A percentile compares a stretch with the other conserved stretches of the same genome.
Evolutionary conservation across 2,113 vertebrate species (phyloP).

Genomic region (Daboia siamensis): DNA sequence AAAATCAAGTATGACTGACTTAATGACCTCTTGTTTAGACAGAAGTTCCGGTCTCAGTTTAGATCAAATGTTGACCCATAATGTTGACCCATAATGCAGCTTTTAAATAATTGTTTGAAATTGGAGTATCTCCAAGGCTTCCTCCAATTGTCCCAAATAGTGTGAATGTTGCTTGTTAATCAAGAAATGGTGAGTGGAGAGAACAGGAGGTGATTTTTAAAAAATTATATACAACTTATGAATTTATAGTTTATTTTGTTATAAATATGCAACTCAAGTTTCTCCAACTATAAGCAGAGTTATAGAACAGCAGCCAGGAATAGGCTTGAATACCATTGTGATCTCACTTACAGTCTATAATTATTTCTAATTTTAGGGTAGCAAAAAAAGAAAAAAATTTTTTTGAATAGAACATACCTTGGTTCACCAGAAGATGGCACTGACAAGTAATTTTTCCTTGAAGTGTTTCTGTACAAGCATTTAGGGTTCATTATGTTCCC

Average conservation of each 20-base stretch:
- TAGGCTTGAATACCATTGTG: neutral
- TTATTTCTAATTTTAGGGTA: neutral
- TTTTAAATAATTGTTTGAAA: neutral
- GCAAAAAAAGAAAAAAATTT: neutral
- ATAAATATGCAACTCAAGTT: neutral
- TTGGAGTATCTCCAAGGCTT: neutral
- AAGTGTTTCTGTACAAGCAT: neutral
- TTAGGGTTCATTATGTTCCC: neutral
- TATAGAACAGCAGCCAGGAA: neutral
- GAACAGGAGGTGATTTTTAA: neutral
- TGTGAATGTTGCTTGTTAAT: neutral
- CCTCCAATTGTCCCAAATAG: too few relatives aligned
- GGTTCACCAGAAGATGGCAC: conserved; percentile 31
- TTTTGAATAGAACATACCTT: neutral
- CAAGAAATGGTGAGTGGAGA: neutral
- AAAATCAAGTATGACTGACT: neutral
- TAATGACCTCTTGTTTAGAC: neutral
- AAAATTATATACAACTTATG: neutral
- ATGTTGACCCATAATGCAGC: neutral
- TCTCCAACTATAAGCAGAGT: neutral
- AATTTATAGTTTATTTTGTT: neutral
- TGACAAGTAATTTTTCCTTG: conserved; percentile 7
- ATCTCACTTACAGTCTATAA: neutral
- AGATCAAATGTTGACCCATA: neutral
- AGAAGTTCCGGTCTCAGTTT: neutral